Percentiles rank a stretch among this genome's conserved stretches.
Conservation (phyloP, 2,888 invertebrate species). For the Merodon equestris region DNA sequence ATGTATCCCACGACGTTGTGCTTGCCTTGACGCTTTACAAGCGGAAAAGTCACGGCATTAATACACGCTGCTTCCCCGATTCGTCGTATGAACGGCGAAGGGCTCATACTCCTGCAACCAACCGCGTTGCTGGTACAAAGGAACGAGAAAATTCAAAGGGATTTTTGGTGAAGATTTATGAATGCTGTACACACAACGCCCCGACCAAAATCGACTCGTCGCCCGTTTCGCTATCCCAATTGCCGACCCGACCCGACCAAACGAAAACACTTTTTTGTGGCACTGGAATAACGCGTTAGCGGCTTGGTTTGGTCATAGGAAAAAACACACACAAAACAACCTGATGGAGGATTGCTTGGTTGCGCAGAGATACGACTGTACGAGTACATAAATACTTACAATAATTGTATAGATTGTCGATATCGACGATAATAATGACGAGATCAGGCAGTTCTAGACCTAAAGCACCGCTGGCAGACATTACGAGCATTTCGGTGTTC, state of each 20-base stretch:
- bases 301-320: conserved; percentile 21
- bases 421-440: conserved; percentile 5
- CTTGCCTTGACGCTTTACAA: no score
- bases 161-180: conserved; percentile 60
- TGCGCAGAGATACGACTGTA: background rate
- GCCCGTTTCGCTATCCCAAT: conserved; percentile 1
- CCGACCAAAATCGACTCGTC: conserved; percentile 35
- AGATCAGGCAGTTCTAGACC: background rate
- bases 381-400: conserved; percentile 54
- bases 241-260: background rate
- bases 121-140: no score
- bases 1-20: conserved; percentile 45
- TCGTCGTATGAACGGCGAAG: no score
- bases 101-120: no score
- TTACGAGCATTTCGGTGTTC: conserved; percentile 30
- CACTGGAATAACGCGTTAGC: conserved; percentile 44
- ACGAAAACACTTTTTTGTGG: background rate
- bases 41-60: conserved; percentile 15
- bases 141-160: conserved; percentile 37
- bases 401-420: conserved; percentile 47
- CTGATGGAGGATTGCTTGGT: conserved; percentile 26
- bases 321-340: conserved; percentile 23
- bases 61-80: background rate
- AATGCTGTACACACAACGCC: conserved; percentile 55
- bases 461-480: conserved; percentile 11